phyloP scores from a whole-genome alignment of 2,113 vertebrate genomes.

The Eulacestoma nigropectus region DNA sequence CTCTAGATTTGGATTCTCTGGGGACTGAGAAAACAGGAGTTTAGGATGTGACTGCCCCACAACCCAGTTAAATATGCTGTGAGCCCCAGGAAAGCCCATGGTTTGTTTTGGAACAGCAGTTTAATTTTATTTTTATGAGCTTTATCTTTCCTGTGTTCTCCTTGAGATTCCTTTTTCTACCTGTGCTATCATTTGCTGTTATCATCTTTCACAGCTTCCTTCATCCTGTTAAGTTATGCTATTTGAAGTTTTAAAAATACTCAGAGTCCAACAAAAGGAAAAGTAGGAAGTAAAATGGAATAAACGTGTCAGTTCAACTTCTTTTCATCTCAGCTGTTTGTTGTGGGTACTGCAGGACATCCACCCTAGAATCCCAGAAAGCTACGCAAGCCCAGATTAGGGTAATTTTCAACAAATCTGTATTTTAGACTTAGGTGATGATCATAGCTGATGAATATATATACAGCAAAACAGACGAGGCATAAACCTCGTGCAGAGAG shows the following conservation, averaged over 20 bases:
- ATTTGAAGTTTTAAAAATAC: not conserved
- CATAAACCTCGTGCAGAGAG: not conserved
- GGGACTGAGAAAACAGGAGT: not conserved
- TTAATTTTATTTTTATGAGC: not conserved
- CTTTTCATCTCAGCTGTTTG: not conserved
- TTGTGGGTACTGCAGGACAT: not conserved
- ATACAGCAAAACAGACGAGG: not conserved
- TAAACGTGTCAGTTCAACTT: not conserved
- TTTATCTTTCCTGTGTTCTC: not conserved
- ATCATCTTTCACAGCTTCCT: not conserved
- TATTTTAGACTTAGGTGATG: not conserved
- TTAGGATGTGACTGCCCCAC: not conserved
- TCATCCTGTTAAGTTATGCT: not conserved
- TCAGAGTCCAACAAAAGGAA: not conserved
- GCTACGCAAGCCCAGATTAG: not conserved
- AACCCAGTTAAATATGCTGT: rapidly evolving
- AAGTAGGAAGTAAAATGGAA: not conserved
- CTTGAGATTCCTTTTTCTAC: not conserved
- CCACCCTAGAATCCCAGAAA: not conserved
- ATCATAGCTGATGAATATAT: not conserved
- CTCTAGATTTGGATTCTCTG: not conserved
- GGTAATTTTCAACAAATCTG: not conserved
- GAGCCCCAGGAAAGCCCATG: not conserved
- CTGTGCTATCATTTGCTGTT: not conserved
- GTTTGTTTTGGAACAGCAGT: not conserved